A percentile compares a stretch with the other conserved stretches of the same genome.
These are phyloP conservation scores for Andinoacara biseriatus DNA, from an alignment of 2,113 vertebrate genomes.

Conservation along the genomic window DNA sequence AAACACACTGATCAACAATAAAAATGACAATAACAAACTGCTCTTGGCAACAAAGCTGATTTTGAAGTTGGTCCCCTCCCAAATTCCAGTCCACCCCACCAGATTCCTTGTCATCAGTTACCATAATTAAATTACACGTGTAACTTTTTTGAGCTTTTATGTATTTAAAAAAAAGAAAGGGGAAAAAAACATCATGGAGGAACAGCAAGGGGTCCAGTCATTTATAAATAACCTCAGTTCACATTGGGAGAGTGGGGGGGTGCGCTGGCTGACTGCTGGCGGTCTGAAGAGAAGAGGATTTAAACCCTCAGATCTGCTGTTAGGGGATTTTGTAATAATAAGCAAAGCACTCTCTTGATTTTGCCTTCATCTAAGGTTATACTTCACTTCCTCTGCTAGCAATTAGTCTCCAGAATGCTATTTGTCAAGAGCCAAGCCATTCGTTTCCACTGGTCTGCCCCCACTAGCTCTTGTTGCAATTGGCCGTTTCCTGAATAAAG, in stretches of 20 bases:
- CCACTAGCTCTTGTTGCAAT: constrained; percentile 73
- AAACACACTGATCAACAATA: constrained; percentile 48
- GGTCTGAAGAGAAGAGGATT: constrained; percentile 21
- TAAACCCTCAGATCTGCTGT: constrained; percentile 57
- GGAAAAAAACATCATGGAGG: neutral
- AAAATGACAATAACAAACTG: constrained; percentile 46
- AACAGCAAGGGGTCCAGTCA: constrained; percentile 17
- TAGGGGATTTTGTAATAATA: constrained; percentile 65
- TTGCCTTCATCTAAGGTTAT: constrained; percentile 56
- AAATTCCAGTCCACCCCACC: neutral
- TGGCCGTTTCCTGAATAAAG: constrained; percentile 72
- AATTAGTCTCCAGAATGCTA: constrained; percentile 76
- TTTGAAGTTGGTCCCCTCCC: constrained; percentile 6
- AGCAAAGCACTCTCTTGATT: constrained; percentile 55
- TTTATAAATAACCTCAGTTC: constrained; percentile 27
- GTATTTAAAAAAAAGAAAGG: constrained; percentile 1
- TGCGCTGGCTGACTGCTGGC: constrained; percentile 1
- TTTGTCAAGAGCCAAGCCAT: constrained; percentile 75
- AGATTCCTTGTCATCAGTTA: neutral
- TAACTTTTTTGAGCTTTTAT: constrained; percentile 3
- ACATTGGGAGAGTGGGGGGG: neutral
- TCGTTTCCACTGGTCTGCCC: constrained; percentile 57
- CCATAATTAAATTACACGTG: constrained; percentile 22
- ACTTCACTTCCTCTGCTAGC: constrained; percentile 72
- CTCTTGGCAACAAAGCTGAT: constrained; percentile 18